Percentiles rank a stretch among this genome's conserved stretches.
Conservation (phyloP, 2,888 invertebrate genomes). For the Drosophila fulvimacula region DNA sequence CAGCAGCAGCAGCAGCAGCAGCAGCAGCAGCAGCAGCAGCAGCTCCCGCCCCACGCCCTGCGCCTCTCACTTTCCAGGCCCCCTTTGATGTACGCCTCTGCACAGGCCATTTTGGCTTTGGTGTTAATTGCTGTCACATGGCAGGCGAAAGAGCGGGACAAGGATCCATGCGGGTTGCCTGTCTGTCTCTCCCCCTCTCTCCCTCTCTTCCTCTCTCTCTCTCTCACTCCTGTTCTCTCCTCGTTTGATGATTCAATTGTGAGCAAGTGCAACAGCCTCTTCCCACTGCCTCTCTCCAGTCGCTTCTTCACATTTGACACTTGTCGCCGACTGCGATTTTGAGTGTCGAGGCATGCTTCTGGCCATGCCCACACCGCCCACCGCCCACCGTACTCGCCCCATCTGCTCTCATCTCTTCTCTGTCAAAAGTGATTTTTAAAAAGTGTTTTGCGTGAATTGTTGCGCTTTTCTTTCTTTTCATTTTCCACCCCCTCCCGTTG, state of each 20-base stretch:
- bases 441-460: conserved; percentile 69
- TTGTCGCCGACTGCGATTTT: conserved; percentile 45
- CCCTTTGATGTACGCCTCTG: background rate
- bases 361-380: background rate
- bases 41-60: background rate
- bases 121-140: conserved; percentile 78
- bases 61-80: background rate
- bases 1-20: too few relatives aligned
- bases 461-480: conserved; percentile 55
- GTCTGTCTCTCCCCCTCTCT: background rate
- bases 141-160: conserved; percentile 53
- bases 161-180: conserved; percentile 53
- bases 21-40: too few relatives aligned
- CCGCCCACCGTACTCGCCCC: background rate
- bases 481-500: background rate
- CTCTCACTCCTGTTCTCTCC: background rate
- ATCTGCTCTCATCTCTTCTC: conserved; percentile 5
- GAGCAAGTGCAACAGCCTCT: conserved; percentile 44
- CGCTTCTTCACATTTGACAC: conserved; percentile 30
- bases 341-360: conserved; percentile 16
- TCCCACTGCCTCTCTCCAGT: background rate
- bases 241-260: conserved; percentile 70
- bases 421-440: conserved; percentile 74
- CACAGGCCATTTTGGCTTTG: conserved; percentile 54
- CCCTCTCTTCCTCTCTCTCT: background rate